These are phyloP conservation scores for Dromas ardeola DNA, from an alignment of 2,113 vertebrate species.

Conservation along the genomic window DNA sequence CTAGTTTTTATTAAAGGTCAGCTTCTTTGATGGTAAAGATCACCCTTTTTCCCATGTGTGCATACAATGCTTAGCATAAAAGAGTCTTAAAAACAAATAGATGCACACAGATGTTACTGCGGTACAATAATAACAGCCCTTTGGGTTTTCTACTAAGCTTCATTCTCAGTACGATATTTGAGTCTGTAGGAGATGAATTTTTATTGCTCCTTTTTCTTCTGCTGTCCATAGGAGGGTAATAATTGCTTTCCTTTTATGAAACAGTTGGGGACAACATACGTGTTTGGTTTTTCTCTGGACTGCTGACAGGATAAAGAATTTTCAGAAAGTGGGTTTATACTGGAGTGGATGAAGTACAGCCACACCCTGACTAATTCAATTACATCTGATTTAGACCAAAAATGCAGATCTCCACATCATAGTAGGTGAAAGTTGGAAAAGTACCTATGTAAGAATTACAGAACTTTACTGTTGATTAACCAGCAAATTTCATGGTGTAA, in stretches of 20 bases:
- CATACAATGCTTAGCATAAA: not conserved
- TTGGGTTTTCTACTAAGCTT: not conserved
- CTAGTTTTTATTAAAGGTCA: not conserved
- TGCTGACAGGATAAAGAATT: not conserved
- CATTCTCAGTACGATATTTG: not conserved
- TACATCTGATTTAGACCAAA: not conserved
- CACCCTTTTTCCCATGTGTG: not conserved
- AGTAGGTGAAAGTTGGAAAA: not conserved
- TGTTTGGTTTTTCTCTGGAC: not conserved
- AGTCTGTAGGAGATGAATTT: not conserved
- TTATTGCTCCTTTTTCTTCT: not conserved
- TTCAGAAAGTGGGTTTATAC: not conserved
- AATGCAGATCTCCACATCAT: rapidly evolving
- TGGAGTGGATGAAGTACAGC: not conserved
- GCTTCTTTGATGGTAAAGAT: not conserved
- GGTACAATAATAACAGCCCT: not conserved
- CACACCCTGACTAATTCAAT: not conserved
- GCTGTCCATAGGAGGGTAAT: not conserved
- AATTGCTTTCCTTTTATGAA: not conserved
- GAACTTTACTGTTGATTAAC: not conserved
- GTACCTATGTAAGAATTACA: not conserved
- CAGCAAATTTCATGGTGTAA: not conserved
- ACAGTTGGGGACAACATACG: not conserved
- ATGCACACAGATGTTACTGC: not conserved
- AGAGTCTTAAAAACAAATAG: not conserved